Evolutionary conservation across 1,140 invertebrate species (phyloP).

Genomic region (Anoplophora glabripennis): DNA sequence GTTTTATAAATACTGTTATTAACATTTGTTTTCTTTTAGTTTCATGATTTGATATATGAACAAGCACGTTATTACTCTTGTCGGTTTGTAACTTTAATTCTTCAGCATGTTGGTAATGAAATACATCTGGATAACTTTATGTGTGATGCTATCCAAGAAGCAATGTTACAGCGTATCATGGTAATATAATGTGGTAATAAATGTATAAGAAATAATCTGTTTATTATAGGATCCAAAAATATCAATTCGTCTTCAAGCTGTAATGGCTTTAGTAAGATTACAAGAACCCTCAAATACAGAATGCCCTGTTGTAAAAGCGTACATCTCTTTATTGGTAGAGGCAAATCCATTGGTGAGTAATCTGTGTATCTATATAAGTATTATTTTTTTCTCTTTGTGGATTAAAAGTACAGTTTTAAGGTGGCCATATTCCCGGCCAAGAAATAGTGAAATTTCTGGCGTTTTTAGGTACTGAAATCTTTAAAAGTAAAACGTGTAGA

Average conservation of each 20-base stretch:
- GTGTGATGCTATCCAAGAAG: conserved; percentile 58
- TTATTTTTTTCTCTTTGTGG: too few species aligned
- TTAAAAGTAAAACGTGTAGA: too few species aligned
- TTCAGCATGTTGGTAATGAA: conserved; percentile 61
- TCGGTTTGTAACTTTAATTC: conserved; percentile 59
- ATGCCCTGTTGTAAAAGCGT: conserved; percentile 76
- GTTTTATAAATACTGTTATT: neutral
- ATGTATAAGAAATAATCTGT: conserved; percentile 7
- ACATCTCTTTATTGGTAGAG: conserved; percentile 76
- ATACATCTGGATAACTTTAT: conserved; percentile 61
- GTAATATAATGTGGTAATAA: conserved; percentile 13
- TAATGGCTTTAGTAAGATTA: conserved; percentile 72
- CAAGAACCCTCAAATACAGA: conserved; percentile 74
- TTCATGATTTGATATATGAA: conserved; percentile 47
- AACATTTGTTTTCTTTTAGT: conserved; percentile 37
- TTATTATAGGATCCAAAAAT: conserved; percentile 63
- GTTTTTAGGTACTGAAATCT: too few species aligned
- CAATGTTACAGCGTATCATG: conserved; percentile 56
- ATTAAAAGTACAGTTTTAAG: too few species aligned
- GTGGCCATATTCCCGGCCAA: too few species aligned
- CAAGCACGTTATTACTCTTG: conserved; percentile 60
- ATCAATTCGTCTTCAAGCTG: conserved; percentile 73
- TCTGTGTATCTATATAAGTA: too few species aligned
- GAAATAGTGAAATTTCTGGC: too few species aligned
- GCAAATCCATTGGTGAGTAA: conserved; percentile 67